Evolutionary conservation across 2,797 vertebrate genomes (phyloP).

Genomic region (Heterohyrax brucei): DNA sequence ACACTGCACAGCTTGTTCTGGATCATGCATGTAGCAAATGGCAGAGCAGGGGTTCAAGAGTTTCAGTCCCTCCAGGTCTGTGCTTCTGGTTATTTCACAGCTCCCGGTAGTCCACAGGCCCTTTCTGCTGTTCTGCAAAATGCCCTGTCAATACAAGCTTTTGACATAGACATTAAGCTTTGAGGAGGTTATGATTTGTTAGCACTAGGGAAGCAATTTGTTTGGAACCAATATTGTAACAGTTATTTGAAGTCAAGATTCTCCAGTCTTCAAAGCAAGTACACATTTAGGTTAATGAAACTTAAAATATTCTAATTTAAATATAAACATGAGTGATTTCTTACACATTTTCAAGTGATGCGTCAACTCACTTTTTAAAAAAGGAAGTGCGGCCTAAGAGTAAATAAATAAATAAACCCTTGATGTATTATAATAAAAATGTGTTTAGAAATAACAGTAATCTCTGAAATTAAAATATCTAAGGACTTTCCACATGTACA

Average conservation of each 20-base stretch:
- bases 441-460: background rate
- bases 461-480: slow-evolving; percentile 32
- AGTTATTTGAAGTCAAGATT: background rate
- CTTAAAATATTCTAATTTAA: background rate
- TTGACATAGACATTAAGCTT: background rate
- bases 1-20: background rate
- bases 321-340: background rate
- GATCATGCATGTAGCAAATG: background rate
- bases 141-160: background rate
- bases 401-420: slow-evolving; percentile 13
- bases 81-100: background rate
- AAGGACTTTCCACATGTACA: slow-evolving; percentile 3
- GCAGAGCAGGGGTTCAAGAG: background rate
- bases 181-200: background rate
- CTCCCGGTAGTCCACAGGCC: accelerated
- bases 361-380: background rate
- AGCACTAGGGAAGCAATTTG: background rate
- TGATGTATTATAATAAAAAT: slow-evolving; percentile 44
- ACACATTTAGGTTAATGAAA: background rate
- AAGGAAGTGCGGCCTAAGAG: background rate
- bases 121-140: background rate
- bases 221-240: background rate
- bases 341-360: background rate
- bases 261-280: background rate
- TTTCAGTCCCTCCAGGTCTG: background rate